Evolutionary conservation across 2,888 invertebrate genomes (phyloP), one percentile per base, ranked within the genome.

Genomic region (Eupithecia pulchellata): DNA sequence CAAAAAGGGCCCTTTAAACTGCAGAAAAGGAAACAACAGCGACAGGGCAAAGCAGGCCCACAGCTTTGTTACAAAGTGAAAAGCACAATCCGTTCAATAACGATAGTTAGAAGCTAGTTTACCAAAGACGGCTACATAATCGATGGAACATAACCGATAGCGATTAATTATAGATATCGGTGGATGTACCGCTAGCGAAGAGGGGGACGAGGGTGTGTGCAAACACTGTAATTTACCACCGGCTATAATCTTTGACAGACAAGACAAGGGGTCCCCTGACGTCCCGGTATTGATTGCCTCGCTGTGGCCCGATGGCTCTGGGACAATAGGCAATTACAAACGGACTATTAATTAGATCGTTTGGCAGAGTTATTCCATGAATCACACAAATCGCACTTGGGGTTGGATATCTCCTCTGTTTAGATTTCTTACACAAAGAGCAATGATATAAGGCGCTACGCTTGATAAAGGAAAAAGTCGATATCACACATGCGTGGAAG

Each of bases 181-280:
- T 30, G 61, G 61, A 55, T 64, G 64, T 64, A 63, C 47, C 68
- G 60, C 69, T 67, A 62, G 70, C 72, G 65, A 66, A 55, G 64
- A 66, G 52, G 71, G 70, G 73, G 75, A 78, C 66, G 60, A 47
- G 66, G 63, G 70, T 75, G 78, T 79, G 78, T 81, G 84, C 82
- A 84, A 83, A 83, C 83, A 82, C 79, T 82, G 82, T 83, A 85
- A 85, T 86, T 86, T 85, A 84, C 82, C 81, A 80, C 81, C 78
- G 75, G 78, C 80, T 76, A 83, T 88, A 86, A 87, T 85, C 85
- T 86, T 83, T 84, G 85, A 82, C 76, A 79, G 83, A 86, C 87
- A 82, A 79, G 84, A 86, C 88, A 81, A 79, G 82, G 81, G 78
- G 84, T 83, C 84, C 84, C 83, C 84, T 82, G 85, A 80, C 78